Evolutionary conservation across 2,113 vertebrate species (phyloP).

Genomic region (Machaerirhynchus nigripectus): DNA sequence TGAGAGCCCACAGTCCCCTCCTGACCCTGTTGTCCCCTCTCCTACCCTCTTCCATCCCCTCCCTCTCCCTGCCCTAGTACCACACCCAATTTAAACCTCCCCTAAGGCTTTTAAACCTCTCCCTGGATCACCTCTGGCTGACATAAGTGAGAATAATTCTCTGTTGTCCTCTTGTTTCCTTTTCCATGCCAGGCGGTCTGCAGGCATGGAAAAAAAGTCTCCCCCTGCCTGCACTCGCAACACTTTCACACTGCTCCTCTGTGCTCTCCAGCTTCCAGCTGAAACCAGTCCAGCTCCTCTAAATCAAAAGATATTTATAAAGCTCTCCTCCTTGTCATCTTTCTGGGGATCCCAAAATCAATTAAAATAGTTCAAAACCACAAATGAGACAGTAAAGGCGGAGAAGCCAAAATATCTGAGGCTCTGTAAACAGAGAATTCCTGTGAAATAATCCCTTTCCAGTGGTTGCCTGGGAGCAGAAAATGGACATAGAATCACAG

Average conservation of each 20-base stretch:
- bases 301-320: neutral
- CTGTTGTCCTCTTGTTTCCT: neutral
- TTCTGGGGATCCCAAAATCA: neutral
- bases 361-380: neutral
- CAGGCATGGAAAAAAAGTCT: neutral
- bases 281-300: neutral
- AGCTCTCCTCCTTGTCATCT: neutral
- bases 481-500: neutral
- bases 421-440: neutral
- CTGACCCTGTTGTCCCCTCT: neutral
- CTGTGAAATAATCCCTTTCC: neutral
- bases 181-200: neutral
- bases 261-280: neutral
- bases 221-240: neutral
- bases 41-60: neutral
- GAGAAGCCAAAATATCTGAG: neutral
- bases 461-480: neutral
- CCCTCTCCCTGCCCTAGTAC: neutral
- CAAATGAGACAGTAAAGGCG: neutral
- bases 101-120: neutral
- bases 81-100: neutral
- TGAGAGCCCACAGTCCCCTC: neutral
- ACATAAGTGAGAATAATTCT: neutral
- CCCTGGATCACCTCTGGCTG: neutral
- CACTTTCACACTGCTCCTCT: neutral